Conservation (phyloP, 2,113 vertebrate genomes). For the Shinisaurus crocodilurus region DNA sequence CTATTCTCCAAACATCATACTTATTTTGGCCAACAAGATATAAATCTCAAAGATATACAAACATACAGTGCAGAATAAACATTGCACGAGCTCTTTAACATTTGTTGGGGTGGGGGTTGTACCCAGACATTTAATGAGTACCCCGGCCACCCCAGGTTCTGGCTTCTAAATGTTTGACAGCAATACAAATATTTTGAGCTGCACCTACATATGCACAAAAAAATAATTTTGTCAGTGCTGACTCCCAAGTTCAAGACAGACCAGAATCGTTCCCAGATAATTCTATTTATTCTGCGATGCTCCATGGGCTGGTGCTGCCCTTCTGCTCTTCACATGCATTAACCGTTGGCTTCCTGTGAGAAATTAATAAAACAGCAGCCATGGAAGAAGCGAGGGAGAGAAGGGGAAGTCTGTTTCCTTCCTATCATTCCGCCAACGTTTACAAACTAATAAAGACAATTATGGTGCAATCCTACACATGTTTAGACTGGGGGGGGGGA, state of each 20-base stretch:
- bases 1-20: background rate
- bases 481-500: too few species aligned
- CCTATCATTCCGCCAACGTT: background rate
- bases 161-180: background rate
- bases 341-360: background rate
- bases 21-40: background rate
- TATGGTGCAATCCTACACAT: too few species aligned
- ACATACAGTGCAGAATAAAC: accelerated
- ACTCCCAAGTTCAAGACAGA: background rate
- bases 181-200: background rate
- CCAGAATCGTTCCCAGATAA: background rate
- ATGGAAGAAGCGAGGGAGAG: background rate
- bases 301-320: background rate
- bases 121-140: background rate
- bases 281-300: background rate
- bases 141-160: accelerated
- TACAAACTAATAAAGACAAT: conserved; percentile 22
- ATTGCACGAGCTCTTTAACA: background rate
- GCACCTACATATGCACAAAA: too few species aligned
- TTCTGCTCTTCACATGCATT: background rate
- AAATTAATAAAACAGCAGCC: background rate
- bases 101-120: background rate
- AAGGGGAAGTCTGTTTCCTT: background rate
- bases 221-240: too few species aligned
- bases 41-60: background rate